A percentile compares a stretch with the other conserved stretches of the same genome.
Conservation (phyloP, 2,888 invertebrate species). For the Oligia fasciuncula region DNA sequence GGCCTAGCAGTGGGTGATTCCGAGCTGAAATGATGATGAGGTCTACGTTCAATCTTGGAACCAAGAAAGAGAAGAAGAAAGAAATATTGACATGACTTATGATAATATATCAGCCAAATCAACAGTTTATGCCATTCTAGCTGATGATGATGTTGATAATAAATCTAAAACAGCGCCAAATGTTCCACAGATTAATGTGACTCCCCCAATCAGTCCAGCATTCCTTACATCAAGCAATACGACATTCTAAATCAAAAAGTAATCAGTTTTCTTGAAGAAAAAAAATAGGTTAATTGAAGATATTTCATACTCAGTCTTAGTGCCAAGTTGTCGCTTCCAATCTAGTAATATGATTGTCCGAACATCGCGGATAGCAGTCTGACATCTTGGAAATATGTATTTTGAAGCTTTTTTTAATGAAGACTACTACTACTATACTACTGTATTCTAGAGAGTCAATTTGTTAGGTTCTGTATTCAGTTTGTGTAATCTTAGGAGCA, state of each 20-base stretch:
- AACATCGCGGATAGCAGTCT: constrained; percentile 42
- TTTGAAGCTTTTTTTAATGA: background rate
- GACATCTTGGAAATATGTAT: constrained; percentile 50
- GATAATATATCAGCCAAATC: background rate
- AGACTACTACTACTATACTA: background rate
- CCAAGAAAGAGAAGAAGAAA: background rate
- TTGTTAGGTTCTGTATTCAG: background rate
- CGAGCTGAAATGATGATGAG: too few species aligned
- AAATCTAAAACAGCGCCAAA: constrained; percentile 12
- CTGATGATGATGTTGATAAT: constrained; percentile 9
- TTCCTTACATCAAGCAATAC: constrained; percentile 36
- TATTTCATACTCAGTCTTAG: constrained; percentile 41
- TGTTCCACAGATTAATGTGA: constrained; percentile 1
- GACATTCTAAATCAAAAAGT: constrained; percentile 54
- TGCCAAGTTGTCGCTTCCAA: constrained; percentile 63
- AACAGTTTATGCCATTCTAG: background rate
- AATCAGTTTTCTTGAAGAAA: constrained; percentile 43
- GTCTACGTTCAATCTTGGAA: background rate
- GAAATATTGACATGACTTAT: background rate
- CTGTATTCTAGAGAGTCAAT: background rate
- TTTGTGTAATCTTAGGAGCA: background rate
- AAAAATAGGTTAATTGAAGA: constrained; percentile 47
- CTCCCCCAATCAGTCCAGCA: constrained; percentile 31
- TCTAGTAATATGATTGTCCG: constrained; percentile 54
- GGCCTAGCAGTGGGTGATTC: too few species aligned